These are phyloP conservation scores for Pipistrellus kuhlii DNA, from an alignment of 2,797 vertebrate genomes.

Conservation along the genomic window DNA sequence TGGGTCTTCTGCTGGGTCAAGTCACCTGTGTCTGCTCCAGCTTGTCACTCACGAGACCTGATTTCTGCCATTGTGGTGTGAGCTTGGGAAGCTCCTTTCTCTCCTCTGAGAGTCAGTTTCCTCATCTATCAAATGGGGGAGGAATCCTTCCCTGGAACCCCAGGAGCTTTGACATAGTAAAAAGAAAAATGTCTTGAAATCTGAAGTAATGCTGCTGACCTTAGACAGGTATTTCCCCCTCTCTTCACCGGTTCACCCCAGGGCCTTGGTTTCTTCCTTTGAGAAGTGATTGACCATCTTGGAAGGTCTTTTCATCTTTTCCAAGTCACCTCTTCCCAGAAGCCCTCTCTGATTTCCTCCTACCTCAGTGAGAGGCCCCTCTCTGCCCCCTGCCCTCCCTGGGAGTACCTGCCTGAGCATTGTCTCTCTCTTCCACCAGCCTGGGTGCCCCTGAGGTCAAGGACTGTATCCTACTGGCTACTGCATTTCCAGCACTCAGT, in stretches of 20 bases:
- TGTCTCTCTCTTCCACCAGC: background rate
- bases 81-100: background rate
- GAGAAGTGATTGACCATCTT: background rate
- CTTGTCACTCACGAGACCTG: accelerated
- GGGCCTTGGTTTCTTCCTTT: conserved; percentile 12
- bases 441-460: background rate
- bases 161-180: background rate
- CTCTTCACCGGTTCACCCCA: background rate
- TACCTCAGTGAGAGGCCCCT: background rate
- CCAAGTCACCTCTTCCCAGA: background rate
- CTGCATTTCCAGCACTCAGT: background rate
- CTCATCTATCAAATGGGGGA: background rate
- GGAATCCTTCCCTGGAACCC: background rate
- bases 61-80: background rate
- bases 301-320: background rate
- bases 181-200: background rate
- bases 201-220: background rate
- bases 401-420: background rate
- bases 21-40: background rate
- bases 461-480: too few relatives aligned
- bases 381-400: background rate
- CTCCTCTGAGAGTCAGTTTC: background rate
- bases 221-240: background rate
- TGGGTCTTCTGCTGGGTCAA: background rate
- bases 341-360: background rate